These are phyloP conservation scores for Orientallactaga sibirica DNA, from an alignment of 2,797 vertebrate species.

Conservation along the genomic window DNA sequence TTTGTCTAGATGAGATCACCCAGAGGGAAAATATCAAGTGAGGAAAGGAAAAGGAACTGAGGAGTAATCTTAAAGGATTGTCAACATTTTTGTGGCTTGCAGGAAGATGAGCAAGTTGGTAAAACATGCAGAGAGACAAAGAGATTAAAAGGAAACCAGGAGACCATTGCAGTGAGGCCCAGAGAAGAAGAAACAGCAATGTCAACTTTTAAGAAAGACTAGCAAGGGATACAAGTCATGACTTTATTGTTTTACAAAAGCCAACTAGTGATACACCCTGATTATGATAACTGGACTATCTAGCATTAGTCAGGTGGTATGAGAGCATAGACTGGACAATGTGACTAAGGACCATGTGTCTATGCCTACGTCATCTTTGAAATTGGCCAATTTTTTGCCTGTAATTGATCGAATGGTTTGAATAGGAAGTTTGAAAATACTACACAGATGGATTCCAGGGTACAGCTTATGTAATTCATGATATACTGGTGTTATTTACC, in stretches of 20 bases:
- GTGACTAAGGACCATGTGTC: not conserved
- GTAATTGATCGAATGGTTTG: not conserved
- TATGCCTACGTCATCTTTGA: not conserved
- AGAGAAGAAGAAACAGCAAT: not conserved
- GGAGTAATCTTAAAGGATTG: not conserved
- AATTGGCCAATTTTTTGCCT: not conserved
- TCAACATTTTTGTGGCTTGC: conserved; percentile 23
- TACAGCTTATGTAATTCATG: not conserved
- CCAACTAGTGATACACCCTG: not conserved
- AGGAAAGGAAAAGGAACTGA: conserved; percentile 32
- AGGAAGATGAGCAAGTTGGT: not conserved
- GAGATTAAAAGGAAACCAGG: not conserved
- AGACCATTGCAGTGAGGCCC: not conserved
- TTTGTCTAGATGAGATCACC: conserved; percentile 46
- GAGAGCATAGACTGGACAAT: not conserved
- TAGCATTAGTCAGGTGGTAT: not conserved
- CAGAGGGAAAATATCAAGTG: conserved; percentile 8
- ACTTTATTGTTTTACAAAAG: not conserved
- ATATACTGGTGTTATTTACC: not conserved
- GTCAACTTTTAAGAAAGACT: not conserved
- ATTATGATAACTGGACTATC: not conserved
- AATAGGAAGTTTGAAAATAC: not conserved
- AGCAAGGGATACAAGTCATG: not conserved
- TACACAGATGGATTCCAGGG: not conserved
- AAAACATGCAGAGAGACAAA: not conserved